Percentiles rank a stretch among this genome's conserved stretches.
Conservation (phyloP, 2,113 vertebrate genomes). For the Chaenogobius annularis region DNA sequence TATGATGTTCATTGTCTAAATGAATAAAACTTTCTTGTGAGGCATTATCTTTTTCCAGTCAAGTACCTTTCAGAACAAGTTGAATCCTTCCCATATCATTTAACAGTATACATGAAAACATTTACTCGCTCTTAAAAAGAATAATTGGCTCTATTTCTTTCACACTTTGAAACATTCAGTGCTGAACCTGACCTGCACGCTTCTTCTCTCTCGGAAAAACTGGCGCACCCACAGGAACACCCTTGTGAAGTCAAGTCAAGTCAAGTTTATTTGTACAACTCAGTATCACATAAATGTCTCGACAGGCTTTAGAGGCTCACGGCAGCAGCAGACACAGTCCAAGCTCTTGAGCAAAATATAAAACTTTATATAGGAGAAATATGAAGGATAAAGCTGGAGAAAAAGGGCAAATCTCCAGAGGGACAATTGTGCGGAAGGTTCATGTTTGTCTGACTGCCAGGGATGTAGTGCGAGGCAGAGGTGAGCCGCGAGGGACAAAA, state of each 20-base stretch:
- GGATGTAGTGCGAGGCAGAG: not conserved
- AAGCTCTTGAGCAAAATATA: conserved; percentile 22
- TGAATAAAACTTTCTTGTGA: not conserved
- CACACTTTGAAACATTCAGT: conserved; percentile 33
- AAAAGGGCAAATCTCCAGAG: conserved; percentile 29
- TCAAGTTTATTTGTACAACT: conserved; percentile 60
- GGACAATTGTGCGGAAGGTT: conserved; percentile 13
- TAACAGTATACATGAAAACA: not conserved
- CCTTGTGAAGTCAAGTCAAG: conserved; percentile 56
- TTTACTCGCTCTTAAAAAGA: not conserved
- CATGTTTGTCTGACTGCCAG: conserved; percentile 23
- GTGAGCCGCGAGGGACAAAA: not conserved
- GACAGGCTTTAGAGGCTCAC: conserved; percentile 36
- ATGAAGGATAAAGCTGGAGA: conserved; percentile 24
- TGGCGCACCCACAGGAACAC: conserved; percentile 47
- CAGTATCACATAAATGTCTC: conserved; percentile 50
- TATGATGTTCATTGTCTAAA: not conserved
- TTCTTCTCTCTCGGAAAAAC: conserved; percentile 31
- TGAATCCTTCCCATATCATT: not conserved
- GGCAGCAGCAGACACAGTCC: conserved; percentile 13
- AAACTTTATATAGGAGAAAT: conserved; percentile 30
- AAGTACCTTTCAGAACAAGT: not conserved
- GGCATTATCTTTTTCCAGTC: not conserved
- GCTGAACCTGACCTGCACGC: conserved; percentile 45
- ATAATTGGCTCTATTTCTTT: conserved; percentile 30